Percentiles rank a stretch among this genome's conserved stretches.
phyloP scores from a whole-genome alignment of 2,888 invertebrate species.

The Dicycla oo region DNA sequence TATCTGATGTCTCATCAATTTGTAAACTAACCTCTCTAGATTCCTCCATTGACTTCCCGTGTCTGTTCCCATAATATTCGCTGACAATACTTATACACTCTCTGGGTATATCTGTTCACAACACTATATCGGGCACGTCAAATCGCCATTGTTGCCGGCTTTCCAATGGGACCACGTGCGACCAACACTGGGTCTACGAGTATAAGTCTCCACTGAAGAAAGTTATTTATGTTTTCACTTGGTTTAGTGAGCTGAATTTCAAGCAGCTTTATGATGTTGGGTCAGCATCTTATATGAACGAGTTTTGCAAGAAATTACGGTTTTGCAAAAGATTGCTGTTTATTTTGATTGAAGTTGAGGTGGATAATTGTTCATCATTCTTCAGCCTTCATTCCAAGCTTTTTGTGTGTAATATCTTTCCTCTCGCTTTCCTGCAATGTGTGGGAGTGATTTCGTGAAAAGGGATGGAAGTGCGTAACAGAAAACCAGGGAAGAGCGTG shows the following conservation, averaged over 20 bases:
- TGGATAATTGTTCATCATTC: neutral
- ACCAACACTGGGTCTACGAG: constrained; percentile 20
- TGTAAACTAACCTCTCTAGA: neutral
- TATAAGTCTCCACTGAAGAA: constrained; percentile 45
- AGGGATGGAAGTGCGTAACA: too few relatives aligned
- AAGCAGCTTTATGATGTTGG: constrained; percentile 17
- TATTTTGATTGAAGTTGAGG: neutral
- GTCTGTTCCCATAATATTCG: constrained; percentile 17
- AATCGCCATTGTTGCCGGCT: constrained; percentile 56
- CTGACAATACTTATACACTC: constrained; percentile 18
- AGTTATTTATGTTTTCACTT: constrained; percentile 42
- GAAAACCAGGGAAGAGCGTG: too few relatives aligned
- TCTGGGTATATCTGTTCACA: constrained; percentile 16
- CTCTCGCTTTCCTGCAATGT: too few relatives aligned
- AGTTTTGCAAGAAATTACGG: neutral
- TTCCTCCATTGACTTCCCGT: neutral
- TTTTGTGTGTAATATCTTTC: too few relatives aligned
- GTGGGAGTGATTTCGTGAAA: too few relatives aligned
- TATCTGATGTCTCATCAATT: neutral
- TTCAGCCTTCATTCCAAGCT: too few relatives aligned
- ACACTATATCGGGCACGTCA: constrained; percentile 53
- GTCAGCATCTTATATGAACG: neutral
- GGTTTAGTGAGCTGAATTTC: constrained; percentile 40
- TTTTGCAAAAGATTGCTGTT: neutral
- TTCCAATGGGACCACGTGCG: constrained; percentile 52